Evolutionary conservation across 2,888 invertebrate species (phyloP).

Genomic region (Lagria hirta): DNA sequence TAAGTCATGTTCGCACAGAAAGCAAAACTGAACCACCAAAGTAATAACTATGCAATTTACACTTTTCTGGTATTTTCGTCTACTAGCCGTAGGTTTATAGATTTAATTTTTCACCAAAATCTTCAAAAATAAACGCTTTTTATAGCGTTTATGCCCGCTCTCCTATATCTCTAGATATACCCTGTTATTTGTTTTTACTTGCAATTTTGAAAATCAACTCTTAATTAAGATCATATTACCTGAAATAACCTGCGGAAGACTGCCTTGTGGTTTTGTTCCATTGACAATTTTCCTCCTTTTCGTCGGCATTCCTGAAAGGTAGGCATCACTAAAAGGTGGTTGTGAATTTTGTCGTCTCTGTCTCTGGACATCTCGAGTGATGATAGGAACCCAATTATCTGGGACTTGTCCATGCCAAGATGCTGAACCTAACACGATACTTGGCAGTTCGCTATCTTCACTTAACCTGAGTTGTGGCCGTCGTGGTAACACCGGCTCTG

Average conservation of each 20-base stretch:
- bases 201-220: conserved; percentile 6
- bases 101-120: no score
- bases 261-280: conserved; percentile 50
- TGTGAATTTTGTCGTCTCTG: conserved; percentile 65
- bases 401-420: conserved; percentile 66
- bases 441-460: conserved; percentile 52
- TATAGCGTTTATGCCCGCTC: no score
- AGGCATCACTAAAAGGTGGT: conserved; percentile 82
- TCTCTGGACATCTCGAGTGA: conserved; percentile 74
- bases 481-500: conserved; percentile 12
- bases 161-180: no score
- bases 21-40: no score
- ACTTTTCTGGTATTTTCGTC: no score
- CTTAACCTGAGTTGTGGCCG: conserved; percentile 16
- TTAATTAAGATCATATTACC: conserved; percentile 40
- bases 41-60: no score
- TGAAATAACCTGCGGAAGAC: conserved; percentile 52
- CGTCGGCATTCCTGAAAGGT: conserved; percentile 85
- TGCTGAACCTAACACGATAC: conserved; percentile 60
- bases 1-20: no score
- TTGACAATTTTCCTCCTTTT: conserved; percentile 78
- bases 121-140: no score
- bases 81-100: no score
- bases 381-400: conserved; percentile 84
- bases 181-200: no score